Conservation (phyloP, 2,113 vertebrate genomes). For the Oceanites oceanicus region DNA sequence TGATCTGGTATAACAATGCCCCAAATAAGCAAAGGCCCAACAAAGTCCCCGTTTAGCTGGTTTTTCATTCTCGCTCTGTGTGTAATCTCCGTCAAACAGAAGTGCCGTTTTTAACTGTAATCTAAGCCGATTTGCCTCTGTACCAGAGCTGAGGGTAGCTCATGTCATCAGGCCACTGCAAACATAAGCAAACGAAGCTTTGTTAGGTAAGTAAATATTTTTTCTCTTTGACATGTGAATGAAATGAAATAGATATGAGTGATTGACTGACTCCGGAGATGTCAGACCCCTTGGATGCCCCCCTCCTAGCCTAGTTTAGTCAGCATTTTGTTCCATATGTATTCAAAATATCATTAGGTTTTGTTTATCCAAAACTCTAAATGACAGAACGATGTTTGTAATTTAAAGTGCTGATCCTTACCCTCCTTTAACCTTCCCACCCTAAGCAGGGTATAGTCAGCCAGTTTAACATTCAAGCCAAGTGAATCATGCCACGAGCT, state of each 20-base stretch:
- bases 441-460: background rate
- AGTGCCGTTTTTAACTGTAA: conserved; percentile 13
- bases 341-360: background rate
- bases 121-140: background rate
- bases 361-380: conserved; percentile 12
- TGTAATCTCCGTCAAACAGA: conserved; percentile 54
- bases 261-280: background rate
- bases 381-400: background rate
- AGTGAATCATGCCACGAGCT: background rate
- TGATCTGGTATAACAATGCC: conserved; percentile 21
- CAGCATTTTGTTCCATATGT: background rate
- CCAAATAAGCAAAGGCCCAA: background rate
- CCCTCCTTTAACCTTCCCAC: background rate
- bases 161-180: conserved; percentile 27
- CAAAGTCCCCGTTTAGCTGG: background rate
- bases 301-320: background rate
- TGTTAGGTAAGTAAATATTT: conserved; percentile 32
- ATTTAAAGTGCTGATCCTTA: background rate
- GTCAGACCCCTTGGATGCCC: background rate
- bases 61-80: background rate
- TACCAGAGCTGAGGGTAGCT: background rate
- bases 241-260: conserved; percentile 35
- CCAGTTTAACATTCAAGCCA: background rate
- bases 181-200: background rate
- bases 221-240: conserved; percentile 5